A percentile compares a stretch with the other conserved stretches of the same genome.
These are phyloP conservation scores for Hypomecis punctinalis DNA, from an alignment of 2,888 invertebrate genomes.

Conservation along the genomic window DNA sequence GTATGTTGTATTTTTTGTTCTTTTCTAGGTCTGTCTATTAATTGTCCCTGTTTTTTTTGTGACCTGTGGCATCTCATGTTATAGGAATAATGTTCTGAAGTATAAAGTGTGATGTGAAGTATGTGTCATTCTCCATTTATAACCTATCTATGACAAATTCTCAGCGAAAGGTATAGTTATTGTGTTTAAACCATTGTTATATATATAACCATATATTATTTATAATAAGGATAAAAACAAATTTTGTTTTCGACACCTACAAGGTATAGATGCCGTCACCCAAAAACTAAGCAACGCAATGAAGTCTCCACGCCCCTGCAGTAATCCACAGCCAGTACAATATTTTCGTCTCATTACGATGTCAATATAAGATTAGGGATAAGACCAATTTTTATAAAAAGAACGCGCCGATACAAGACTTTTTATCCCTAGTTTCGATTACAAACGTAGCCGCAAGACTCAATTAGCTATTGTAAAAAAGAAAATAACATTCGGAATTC, in stretches of 20 bases:
- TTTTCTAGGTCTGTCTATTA: too few species aligned
- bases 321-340: slow-evolving; percentile 64
- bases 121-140: too few species aligned
- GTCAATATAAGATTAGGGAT: slow-evolving; percentile 85
- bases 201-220: too few species aligned
- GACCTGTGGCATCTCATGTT: too few species aligned
- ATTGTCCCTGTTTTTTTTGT: too few species aligned
- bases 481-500: slow-evolving; percentile 59
- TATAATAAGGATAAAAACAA: too few species aligned
- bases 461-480: slow-evolving; percentile 47
- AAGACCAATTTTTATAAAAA: slow-evolving; percentile 76
- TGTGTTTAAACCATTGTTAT: too few species aligned
- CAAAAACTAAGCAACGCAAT: slow-evolving; percentile 12
- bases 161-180: too few species aligned
- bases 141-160: too few species aligned
- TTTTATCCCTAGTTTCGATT: slow-evolving; percentile 44
- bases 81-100: too few species aligned
- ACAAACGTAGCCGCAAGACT: slow-evolving; percentile 43
- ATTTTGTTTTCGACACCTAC: background rate
- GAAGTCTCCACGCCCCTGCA: slow-evolving; percentile 54
- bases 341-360: slow-evolving; percentile 82
- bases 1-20: too few species aligned
- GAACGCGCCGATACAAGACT: slow-evolving; percentile 43
- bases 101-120: too few species aligned
- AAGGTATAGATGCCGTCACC: background rate